Conservation (phyloP, 2,113 vertebrate species). For the Alexandromys fortis region DNA sequence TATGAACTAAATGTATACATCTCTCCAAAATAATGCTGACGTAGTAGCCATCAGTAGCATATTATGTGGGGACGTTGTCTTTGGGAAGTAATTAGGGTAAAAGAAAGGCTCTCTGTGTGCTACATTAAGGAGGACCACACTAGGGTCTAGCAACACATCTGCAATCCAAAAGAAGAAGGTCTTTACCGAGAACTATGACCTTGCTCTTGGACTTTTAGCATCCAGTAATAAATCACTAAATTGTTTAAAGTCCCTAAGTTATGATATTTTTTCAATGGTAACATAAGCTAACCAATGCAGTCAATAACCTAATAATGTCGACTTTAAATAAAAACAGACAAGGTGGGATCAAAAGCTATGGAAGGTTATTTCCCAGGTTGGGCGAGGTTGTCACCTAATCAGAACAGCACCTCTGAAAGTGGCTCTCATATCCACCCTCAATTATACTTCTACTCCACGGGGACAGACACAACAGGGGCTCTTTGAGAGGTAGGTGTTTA, state of each 20-base stretch:
- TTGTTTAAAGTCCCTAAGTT: not conserved
- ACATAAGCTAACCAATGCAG: not conserved
- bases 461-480: not conserved
- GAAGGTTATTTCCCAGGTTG: not conserved
- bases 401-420: not conserved
- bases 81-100: not conserved
- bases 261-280: not conserved
- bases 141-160: not conserved
- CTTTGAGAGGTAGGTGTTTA: not conserved
- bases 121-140: not conserved
- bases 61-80: not conserved
- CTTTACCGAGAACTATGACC: not conserved
- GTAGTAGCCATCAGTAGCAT: not conserved
- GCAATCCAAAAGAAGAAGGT: not conserved
- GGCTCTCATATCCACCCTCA: not conserved
- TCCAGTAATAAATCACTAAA: not conserved
- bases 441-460: not conserved
- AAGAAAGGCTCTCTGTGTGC: not conserved
- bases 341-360: not conserved
- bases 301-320: not conserved
- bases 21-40: not conserved
- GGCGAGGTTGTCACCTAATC: not conserved
- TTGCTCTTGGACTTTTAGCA: not conserved
- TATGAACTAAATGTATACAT: fast-evolving
- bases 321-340: not conserved